Evolutionary conservation across 2,888 invertebrate genomes (phyloP), one percentile per base, ranked within the genome.

Genomic region (Coelopa pilipes): DNA sequence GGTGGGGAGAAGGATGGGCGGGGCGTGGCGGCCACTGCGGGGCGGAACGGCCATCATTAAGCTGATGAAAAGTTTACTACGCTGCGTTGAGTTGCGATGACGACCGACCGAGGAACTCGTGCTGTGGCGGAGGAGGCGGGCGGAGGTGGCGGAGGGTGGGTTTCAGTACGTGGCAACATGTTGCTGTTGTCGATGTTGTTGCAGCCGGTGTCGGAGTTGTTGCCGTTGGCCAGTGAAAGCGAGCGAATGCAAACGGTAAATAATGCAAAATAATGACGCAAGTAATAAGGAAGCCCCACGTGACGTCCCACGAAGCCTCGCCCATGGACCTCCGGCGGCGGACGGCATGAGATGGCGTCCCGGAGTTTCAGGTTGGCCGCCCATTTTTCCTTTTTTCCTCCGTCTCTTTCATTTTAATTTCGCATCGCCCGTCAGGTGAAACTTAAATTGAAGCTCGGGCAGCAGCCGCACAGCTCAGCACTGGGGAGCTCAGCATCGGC

Each of bases 191-290:
- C 34, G 34, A 34, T 34, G 34, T 34, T 34, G 34, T 34, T 34
- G 34, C 7, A 34, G 34, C 7, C 50, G 13, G 11, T 49, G 70
- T 60, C 45, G 62, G 34, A 47, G 12, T 53, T 34, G 17, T 59
- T 59, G 59, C 70, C 50, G 5, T n/a, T 34, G 2, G 34, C 34
- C 34, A 7, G 34, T 34, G 34, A 34, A 34, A 34, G 34, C 34
- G 34, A 34, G 21, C 49, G 45, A 63, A 71, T 71, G 63, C 10
- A 34, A 60, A 63, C 50, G 63, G 69, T 73, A 73, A 73, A 69
- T 74, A 70, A 71, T 66, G 74, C 67, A 71, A 67, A 71, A 73
- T 73, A 73, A 73, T 73, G 73, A 73, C 62, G 73, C 53, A 15
- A 53, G 53, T 17, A 53, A 53, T 17, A 53, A 53, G 15, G 17